Conservation (phyloP, 2,797 vertebrate species). For the Danionella dracula region DNA sequence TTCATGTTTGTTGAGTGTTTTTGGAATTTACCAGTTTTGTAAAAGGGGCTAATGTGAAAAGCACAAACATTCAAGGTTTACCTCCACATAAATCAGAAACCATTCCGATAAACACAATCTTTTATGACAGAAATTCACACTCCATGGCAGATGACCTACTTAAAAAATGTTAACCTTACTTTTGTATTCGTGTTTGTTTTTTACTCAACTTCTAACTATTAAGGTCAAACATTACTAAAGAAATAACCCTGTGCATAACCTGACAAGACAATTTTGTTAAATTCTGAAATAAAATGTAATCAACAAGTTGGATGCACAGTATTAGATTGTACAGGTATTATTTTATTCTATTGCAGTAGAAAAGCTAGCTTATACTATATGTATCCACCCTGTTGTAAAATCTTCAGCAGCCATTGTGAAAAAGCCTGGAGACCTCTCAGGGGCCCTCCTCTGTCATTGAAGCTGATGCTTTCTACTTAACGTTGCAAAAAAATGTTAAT, state of each 20-base stretch:
- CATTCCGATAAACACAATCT: neutral
- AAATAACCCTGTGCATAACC: slow-evolving; percentile 33
- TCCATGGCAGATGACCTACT: neutral
- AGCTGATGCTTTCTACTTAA: slow-evolving; percentile 15
- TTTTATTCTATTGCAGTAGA: slow-evolving; percentile 30
- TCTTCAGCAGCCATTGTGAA: slow-evolving; percentile 52
- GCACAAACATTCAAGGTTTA: slow-evolving; percentile 60
- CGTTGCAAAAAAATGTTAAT: no score
- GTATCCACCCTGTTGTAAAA: slow-evolving; percentile 66
- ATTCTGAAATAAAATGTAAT: slow-evolving; percentile 24
- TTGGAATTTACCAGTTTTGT: neutral
- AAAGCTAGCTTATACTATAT: slow-evolving; percentile 44
- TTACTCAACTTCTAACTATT: neutral
- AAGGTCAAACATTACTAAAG: neutral
- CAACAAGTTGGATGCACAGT: slow-evolving; percentile 36
- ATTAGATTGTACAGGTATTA: slow-evolving; percentile 23
- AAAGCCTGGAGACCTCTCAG: slow-evolving; percentile 55
- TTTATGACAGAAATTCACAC: neutral
- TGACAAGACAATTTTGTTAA: slow-evolving; percentile 25
- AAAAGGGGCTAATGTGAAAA: slow-evolving; percentile 29
- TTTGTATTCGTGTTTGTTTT: neutral
- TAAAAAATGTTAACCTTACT: neutral
- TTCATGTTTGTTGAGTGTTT: no score
- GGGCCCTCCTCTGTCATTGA: slow-evolving; percentile 45
- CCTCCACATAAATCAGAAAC: slow-evolving; percentile 30